Conservation (phyloP, 1,140 invertebrate genomes). For the Hermetia illucens region DNA sequence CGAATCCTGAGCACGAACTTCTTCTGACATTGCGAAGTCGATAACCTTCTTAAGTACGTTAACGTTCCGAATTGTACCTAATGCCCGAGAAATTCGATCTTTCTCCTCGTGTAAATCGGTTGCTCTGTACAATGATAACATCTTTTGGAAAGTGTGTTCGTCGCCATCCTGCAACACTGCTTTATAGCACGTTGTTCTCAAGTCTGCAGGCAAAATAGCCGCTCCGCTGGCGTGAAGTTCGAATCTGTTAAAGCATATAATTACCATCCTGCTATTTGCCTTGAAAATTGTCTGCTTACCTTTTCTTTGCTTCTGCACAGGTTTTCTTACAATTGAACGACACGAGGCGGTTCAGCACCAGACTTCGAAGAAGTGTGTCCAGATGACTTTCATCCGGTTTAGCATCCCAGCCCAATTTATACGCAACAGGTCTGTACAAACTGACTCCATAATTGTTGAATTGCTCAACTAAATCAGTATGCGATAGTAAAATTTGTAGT, state of each 20-base stretch:
- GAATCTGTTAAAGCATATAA: slow-evolving; percentile 46
- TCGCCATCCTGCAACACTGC: slow-evolving; percentile 62
- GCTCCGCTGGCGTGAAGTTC: slow-evolving; percentile 46
- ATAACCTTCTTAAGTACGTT: slow-evolving; percentile 62
- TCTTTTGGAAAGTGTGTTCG: slow-evolving; percentile 53
- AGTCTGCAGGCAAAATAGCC: slow-evolving; percentile 65
- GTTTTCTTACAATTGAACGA: slow-evolving; percentile 61
- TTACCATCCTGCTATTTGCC: no score
- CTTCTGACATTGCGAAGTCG: slow-evolving; percentile 78
- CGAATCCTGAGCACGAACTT: slow-evolving; percentile 83
- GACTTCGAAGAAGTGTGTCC: slow-evolving; percentile 65
- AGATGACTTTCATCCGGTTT: slow-evolving; percentile 63
- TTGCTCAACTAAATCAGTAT: slow-evolving; percentile 56
- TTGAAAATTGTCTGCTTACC: slow-evolving; percentile 30
- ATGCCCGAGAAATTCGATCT: slow-evolving; percentile 65
- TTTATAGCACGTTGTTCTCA: slow-evolving; percentile 75
- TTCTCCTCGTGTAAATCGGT: slow-evolving; percentile 87
- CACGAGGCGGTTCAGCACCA: slow-evolving; percentile 70
- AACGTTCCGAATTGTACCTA: slow-evolving; percentile 61
- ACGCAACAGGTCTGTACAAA: slow-evolving; percentile 53
- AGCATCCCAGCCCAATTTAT: slow-evolving; percentile 63
- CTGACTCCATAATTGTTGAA: slow-evolving; percentile 59
- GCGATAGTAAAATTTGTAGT: slow-evolving; percentile 56
- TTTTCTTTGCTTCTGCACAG: slow-evolving; percentile 56
- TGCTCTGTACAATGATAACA: slow-evolving; percentile 70